These are phyloP conservation scores for Pogonus chalceus DNA, from an alignment of 1,140 invertebrate species.

Conservation along the genomic window DNA sequence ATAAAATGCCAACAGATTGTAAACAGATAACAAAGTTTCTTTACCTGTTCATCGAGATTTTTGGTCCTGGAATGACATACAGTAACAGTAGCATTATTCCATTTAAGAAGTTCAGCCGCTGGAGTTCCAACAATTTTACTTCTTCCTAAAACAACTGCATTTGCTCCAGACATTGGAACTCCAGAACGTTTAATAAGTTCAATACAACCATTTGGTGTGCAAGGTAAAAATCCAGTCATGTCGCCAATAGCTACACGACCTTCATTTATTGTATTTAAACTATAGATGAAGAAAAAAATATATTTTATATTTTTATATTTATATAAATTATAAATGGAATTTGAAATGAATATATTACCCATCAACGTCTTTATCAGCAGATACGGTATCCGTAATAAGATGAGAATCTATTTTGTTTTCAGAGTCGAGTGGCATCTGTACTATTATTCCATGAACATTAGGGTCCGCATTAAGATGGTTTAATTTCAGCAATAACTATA, in stretches of 20 bases:
- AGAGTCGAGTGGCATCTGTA: slow-evolving; percentile 91
- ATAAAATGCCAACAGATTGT: no score
- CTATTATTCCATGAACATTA: slow-evolving; percentile 88
- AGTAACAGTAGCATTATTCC: slow-evolving; percentile 94
- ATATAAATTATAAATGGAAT: not conserved
- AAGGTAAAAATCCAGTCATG: slow-evolving; percentile 78
- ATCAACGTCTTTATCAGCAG: slow-evolving; percentile 87
- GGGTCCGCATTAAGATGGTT: slow-evolving; percentile 74
- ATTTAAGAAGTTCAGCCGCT: slow-evolving; percentile 86
- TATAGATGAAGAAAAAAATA: slow-evolving; percentile 30
- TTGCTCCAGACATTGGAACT: slow-evolving; percentile 68
- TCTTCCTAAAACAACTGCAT: slow-evolving; percentile 88
- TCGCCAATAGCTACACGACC: slow-evolving; percentile 79
- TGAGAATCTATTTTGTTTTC: slow-evolving; percentile 74
- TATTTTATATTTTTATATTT: slow-evolving; percentile 2
- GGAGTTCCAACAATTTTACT: slow-evolving; percentile 98
- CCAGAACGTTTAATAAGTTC: slow-evolving; percentile 82
- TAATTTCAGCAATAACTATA: slow-evolving; percentile 49
- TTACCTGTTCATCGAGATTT: slow-evolving; percentile 68
- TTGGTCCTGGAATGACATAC: slow-evolving; percentile 92
- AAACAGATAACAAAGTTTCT: slow-evolving; percentile 20
- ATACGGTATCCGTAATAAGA: slow-evolving; percentile 76
- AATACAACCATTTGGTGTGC: slow-evolving; percentile 87
- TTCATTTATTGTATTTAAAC: slow-evolving; percentile 83
- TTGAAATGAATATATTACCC: slow-evolving; percentile 48